Percentiles rank a stretch among this genome's conserved stretches.
These are phyloP conservation scores for Orgyia antiqua DNA, from an alignment of 2,888 invertebrate genomes.

Conservation along the genomic window DNA sequence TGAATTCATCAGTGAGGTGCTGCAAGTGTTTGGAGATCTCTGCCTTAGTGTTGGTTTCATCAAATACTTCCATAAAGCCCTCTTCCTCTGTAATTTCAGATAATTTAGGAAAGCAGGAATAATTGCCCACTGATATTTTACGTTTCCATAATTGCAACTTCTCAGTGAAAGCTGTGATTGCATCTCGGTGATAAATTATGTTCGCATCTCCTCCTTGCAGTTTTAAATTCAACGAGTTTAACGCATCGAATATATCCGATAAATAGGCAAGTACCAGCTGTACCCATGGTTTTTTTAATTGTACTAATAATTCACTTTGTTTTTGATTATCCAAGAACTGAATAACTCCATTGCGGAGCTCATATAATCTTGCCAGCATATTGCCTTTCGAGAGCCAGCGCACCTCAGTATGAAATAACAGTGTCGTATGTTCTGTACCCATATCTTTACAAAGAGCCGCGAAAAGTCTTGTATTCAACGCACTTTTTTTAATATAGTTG, in stretches of 20 bases:
- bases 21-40: no score
- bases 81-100: conserved; percentile 9
- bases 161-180: conserved; percentile 10
- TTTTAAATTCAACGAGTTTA: conserved; percentile 8
- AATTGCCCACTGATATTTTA: conserved; percentile 13
- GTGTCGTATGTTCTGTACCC: background rate
- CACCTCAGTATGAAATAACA: no score
- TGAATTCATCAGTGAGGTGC: conserved; percentile 11
- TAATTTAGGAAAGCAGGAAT: conserved; percentile 11
- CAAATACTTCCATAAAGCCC: conserved; percentile 7
- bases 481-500: conserved; percentile 6
- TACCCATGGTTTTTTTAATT: background rate
- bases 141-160: conserved; percentile 12
- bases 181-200: conserved; percentile 10
- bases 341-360: background rate
- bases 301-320: background rate
- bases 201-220: conserved; percentile 7
- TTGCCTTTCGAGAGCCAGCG: background rate
- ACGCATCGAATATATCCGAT: conserved; percentile 8
- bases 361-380: background rate
- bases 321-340: background rate
- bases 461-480: conserved; percentile 6
- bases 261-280: conserved; percentile 7
- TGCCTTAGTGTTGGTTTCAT: conserved; percentile 9
- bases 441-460: background rate